Evolutionary conservation across 2,113 vertebrate genomes (phyloP).

Genomic region (Xiphophorus hellerii): DNA sequence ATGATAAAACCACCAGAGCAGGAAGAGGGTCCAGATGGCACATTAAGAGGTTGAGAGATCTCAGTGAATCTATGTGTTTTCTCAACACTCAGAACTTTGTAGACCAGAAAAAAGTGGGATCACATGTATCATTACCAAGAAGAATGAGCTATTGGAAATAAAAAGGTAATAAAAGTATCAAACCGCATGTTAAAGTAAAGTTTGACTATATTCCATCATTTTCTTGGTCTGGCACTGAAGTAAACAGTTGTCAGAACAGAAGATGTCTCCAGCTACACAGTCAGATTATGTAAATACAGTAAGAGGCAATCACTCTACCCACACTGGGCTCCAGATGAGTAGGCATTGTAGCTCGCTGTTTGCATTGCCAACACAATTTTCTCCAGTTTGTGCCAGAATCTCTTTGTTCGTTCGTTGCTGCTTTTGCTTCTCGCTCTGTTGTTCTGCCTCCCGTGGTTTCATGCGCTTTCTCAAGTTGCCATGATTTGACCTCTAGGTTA

Average conservation of each 20-base stretch:
- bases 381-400: slow-evolving; percentile 13
- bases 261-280: background rate
- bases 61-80: background rate
- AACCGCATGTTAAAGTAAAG: background rate
- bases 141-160: background rate
- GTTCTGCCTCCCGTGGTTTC: slow-evolving; percentile 28
- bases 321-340: slow-evolving; percentile 29
- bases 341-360: slow-evolving; percentile 31
- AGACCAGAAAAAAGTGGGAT: background rate
- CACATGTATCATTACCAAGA: background rate
- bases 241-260: slow-evolving; percentile 2
- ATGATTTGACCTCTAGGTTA: slow-evolving; percentile 37
- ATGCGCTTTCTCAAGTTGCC: slow-evolving; percentile 27
- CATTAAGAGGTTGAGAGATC: background rate
- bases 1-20: background rate
- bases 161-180: background rate
- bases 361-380: slow-evolving; percentile 20
- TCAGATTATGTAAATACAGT: background rate
- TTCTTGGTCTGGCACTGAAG: background rate
- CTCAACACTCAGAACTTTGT: background rate
- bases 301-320: slow-evolving; percentile 10
- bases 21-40: background rate
- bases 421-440: slow-evolving; percentile 4
- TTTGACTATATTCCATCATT: background rate
- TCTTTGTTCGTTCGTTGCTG: slow-evolving; percentile 18